Evolutionary conservation across 2,888 invertebrate genomes (phyloP).

Genomic region (Luperina nickerlii): DNA sequence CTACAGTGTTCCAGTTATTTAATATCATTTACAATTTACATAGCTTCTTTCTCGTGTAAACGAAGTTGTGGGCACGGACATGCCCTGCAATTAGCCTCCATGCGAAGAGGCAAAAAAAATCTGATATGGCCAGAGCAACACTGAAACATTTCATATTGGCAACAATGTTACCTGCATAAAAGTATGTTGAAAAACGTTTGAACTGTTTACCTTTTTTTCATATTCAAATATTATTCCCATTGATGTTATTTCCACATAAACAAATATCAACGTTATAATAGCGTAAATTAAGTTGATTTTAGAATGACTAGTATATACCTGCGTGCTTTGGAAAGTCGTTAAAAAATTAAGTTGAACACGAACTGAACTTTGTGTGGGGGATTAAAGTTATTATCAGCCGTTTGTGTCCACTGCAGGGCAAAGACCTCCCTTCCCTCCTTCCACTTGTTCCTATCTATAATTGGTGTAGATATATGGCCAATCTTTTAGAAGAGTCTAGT

Average conservation of each 20-base stretch:
- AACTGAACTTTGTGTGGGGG: not conserved
- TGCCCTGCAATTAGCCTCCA: not conserved
- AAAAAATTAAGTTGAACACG: not conserved
- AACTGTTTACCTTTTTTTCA: not conserved
- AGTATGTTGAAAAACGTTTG: not conserved
- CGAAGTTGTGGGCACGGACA: not conserved
- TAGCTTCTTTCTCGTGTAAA: not conserved
- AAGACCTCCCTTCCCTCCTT: not conserved
- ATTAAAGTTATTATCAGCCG: not conserved
- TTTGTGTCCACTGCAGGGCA: not conserved
- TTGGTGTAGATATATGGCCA: not conserved
- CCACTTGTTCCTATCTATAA: not conserved
- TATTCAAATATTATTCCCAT: not conserved
- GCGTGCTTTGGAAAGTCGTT: not conserved
- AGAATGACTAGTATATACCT: not conserved
- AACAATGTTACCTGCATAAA: not conserved
- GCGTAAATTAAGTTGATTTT: not conserved
- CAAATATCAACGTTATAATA: not conserved
- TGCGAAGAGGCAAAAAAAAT: not conserved
- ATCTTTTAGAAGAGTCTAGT: not conserved
- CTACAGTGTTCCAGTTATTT: constrained; percentile 6
- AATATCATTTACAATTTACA: not conserved
- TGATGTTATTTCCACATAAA: not conserved
- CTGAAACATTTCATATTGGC: not conserved
- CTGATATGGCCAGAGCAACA: not conserved